Evolutionary conservation across 2,113 vertebrate genomes (phyloP), one percentile per base, ranked within the genome.

Genomic region (Lepisosteus oculatus): DNA sequence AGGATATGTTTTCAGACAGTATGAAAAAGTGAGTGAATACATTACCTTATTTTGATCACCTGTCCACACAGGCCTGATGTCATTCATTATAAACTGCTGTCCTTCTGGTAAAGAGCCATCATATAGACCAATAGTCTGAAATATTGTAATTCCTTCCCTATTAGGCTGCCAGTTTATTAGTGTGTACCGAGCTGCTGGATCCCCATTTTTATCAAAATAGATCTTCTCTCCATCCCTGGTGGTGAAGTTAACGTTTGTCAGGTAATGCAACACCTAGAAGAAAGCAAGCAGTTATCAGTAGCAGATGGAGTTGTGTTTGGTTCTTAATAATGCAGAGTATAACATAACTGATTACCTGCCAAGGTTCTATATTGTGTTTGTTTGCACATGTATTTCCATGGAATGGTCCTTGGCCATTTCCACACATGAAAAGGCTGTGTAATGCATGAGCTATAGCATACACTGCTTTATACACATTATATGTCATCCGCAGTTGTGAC

Each of bases 381-480:
- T 86, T 76, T 75, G 88, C 82, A 78, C 90, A 92, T 4, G 83
- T 80, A 3, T 80, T 86, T 68, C 88, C 88, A n/a, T 77, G 45
- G 79, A 91, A 91, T 45, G 86, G 87, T 3, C 85, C 91, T 9
- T 78, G 64, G 73, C 81, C 82, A 29, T 84, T 72, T 76, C 84
- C 76, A 71, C 91, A 92, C 6, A 59, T 79, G 57, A 87, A 77
- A 2, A 91, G 72, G 76, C 78, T 76, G 17, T 73, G 62, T 8
- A 65, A 43, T 65, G 62, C n/a, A 42, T 65, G 62, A 6, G 42
- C 62, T 65, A 65, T 29, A 65, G 62, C 62, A 65, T 65, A 65
- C 17, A 65, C 62, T 29, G 62, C 62, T 65, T 65, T 65, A 68
- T 73, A 73, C 15, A 73, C 65, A 45, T 68, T 61, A 65, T 61